A percentile compares a stretch with the other conserved stretches of the same genome.
Evolutionary conservation across 1,140 invertebrate species (phyloP).

Genomic region (Calliopsis andreniformis): DNA sequence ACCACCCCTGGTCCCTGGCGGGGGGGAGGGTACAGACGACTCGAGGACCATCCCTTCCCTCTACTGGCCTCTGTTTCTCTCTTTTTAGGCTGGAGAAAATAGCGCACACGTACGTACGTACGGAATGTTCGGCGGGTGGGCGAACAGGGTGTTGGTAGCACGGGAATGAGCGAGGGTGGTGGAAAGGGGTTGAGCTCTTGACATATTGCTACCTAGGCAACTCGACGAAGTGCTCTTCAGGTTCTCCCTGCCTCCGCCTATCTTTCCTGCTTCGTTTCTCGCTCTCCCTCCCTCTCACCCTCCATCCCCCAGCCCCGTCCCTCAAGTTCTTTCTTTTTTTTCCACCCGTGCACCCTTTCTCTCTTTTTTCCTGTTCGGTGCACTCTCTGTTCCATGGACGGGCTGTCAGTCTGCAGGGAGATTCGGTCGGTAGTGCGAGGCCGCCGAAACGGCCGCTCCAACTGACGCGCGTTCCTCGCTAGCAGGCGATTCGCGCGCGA

Average conservation of each 20-base stretch:
- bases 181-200: slow-evolving; percentile 70
- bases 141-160: slow-evolving; percentile 34
- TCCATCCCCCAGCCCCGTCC: not conserved
- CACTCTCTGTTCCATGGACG: slow-evolving; percentile 34
- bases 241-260: slow-evolving; percentile 51
- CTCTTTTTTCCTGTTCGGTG: slow-evolving; percentile 34
- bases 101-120: slow-evolving; percentile 49
- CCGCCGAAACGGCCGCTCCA: not conserved
- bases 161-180: slow-evolving; percentile 34
- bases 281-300: slow-evolving; percentile 1
- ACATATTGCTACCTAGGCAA: slow-evolving; percentile 79
- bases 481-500: not conserved
- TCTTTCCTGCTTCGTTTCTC: slow-evolving; percentile 62
- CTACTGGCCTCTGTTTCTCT: not conserved
- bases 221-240: slow-evolving; percentile 74
- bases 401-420: slow-evolving; percentile 63
- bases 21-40: slow-evolving; percentile 6
- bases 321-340: slow-evolving; percentile 34
- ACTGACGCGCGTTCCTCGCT: not conserved
- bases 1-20: not conserved
- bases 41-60: slow-evolving; percentile 17
- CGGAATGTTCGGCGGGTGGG: slow-evolving; percentile 33
- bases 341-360: slow-evolving; percentile 32
- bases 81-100: slow-evolving; percentile 41
- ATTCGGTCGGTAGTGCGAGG: slow-evolving; percentile 56